These are phyloP conservation scores for Fringilla coelebs DNA, from an alignment of 2,797 vertebrate genomes.

Conservation along the genomic window DNA sequence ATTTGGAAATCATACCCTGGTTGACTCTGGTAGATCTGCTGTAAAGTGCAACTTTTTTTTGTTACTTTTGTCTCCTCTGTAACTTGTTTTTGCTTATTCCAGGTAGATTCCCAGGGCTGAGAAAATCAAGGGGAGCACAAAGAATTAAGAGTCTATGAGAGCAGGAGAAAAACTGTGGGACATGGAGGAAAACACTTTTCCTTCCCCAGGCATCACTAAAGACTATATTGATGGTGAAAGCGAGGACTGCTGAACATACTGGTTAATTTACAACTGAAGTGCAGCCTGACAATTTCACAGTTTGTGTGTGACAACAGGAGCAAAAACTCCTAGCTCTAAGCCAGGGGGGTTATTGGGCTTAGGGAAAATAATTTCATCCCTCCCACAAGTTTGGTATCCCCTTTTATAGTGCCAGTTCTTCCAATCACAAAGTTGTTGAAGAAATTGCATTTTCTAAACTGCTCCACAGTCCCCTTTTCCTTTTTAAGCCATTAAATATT, in stretches of 20 bases:
- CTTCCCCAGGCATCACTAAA: background rate
- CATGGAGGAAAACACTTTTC: background rate
- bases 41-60: background rate
- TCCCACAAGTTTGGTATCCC: background rate
- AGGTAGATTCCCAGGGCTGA: background rate
- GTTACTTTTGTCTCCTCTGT: background rate
- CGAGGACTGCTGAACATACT: background rate
- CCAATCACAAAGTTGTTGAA: background rate
- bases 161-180: background rate
- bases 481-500: background rate
- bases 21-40: background rate
- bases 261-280: background rate
- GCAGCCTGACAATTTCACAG: background rate
- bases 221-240: background rate
- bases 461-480: background rate
- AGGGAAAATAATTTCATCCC: background rate
- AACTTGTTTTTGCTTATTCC: background rate
- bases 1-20: background rate
- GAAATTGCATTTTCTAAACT: background rate
- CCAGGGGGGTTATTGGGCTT: background rate
- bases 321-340: background rate
- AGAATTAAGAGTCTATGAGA: background rate
- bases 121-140: background rate
- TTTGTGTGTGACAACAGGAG: background rate
- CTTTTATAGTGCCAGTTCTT: background rate